Evolutionary conservation across 2,797 vertebrate species (phyloP), one percentile per base, ranked within the genome.

Genomic region (Hydrophis major): DNA sequence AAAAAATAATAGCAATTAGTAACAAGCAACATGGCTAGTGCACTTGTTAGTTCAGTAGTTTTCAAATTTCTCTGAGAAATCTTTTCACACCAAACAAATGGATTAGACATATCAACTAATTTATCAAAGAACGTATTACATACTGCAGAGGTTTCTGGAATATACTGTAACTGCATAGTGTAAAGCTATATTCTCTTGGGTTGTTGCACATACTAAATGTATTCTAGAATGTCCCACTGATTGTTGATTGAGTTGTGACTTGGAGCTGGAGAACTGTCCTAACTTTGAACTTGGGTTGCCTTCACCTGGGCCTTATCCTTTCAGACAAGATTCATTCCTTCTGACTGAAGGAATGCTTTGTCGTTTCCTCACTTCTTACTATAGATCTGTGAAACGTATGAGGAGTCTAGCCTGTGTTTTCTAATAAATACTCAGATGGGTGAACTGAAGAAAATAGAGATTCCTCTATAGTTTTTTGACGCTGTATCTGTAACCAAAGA

Each of bases 371-470:
- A 87, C 13, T 92, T 94, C 92, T 56, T 94, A 86, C 66, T 74
- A 32, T 74, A 16, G 66, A 37, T 18, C n/a, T 74, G n/a, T 74
- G 66, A 74, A 59, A 11, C 63, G 14, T 92, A 7, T 87, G 78
- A n/a, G 32, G 37, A 93, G 93, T 28, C 37, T 94, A 12, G 78
- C 27, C 53, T 88, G 14, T 86, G 78, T 95, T 91, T 90, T 28
- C 66, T 92, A 8, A 27, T 86, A 25, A 94, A 95, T 96, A 92
- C 93, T 66, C 89, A 92, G 57, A 87, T 92, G 87, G 42, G 93
- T 93, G 32, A 96, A 90, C 89, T 56, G 66, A 57, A 88, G 57
- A 90, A 92, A 94, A 92, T 28, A 61, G 61, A 87, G 56, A 61
- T 60, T 86, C 57, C 5, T 63, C 11, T 66, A 14, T 66, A 66